Percentiles rank a stretch among this genome's conserved stretches.
phyloP scores from a whole-genome alignment of 2,888 invertebrate genomes.

The Pollenia amentaria region DNA sequence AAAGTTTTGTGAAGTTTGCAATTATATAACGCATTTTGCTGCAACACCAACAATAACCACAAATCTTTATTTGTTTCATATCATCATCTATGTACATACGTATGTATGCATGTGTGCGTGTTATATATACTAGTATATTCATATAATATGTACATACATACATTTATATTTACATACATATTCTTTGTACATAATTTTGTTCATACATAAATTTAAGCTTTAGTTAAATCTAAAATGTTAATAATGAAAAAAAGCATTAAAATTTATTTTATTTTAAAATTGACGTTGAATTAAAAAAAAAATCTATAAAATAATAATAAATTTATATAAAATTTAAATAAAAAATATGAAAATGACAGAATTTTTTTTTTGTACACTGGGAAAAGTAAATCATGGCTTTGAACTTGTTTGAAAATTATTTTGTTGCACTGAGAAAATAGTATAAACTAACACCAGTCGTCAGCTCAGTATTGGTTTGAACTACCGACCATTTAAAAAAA shows the following conservation, averaged over 20 bases:
- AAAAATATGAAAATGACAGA: conserved; percentile 9
- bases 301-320: conserved; percentile 25
- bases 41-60: conserved; percentile 59
- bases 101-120: background rate
- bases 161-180: conserved; percentile 5
- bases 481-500: no score
- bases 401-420: no score
- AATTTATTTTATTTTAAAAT: conserved; percentile 58
- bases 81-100: background rate
- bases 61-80: conserved; percentile 57
- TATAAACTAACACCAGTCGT: no score
- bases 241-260: conserved; percentile 58
- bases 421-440: no score
- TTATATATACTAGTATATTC: no score
- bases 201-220: conserved; percentile 21
- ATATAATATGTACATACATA: conserved; percentile 22
- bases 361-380: background rate
- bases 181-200: background rate
- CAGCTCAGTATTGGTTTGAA: no score
- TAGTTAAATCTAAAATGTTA: conserved; percentile 58
- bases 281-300: conserved; percentile 45
- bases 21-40: conserved; percentile 66
- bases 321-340: conserved; percentile 35
- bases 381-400: background rate
- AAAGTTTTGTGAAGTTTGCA: conserved; percentile 54